Percentiles rank a stretch among this genome's conserved stretches.
Evolutionary conservation across 2,113 vertebrate species (phyloP).

Genomic region (Seriola rivoliana): DNA sequence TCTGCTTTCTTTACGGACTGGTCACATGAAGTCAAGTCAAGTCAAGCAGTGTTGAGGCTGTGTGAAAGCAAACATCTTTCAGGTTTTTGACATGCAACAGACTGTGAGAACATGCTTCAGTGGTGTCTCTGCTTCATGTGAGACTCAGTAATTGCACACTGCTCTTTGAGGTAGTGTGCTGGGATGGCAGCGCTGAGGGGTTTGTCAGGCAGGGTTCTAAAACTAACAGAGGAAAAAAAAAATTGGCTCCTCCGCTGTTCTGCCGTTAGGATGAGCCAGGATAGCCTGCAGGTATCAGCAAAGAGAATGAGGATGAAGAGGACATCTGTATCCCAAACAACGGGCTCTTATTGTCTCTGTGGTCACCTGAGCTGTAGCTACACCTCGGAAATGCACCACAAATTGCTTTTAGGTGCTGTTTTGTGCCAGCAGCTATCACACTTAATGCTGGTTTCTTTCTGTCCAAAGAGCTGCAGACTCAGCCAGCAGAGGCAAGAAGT

Average conservation of each 20-base stretch:
- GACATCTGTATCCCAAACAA: conserved; percentile 41
- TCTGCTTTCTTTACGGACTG: background rate
- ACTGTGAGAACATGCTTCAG: background rate
- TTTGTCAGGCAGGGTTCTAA: conserved; percentile 26
- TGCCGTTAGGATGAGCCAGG: conserved; percentile 24
- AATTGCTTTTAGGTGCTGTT: conserved; percentile 40
- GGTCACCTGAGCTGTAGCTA: background rate
- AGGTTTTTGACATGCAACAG: conserved; percentile 5
- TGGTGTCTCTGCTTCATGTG: conserved; percentile 15
- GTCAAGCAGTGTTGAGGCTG: background rate
- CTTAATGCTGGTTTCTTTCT: background rate
- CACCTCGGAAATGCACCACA: background rate
- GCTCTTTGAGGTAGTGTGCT: conserved; percentile 32
- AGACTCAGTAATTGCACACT: conserved; percentile 32
- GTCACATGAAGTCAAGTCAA: background rate
- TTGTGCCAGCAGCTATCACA: conserved; percentile 30
- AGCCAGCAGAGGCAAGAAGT: background rate
- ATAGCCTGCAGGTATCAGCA: conserved; percentile 39
- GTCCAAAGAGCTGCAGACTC: background rate
- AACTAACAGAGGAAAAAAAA: conserved; percentile 7
- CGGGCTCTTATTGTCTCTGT: conserved; percentile 17
- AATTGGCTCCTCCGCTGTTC: conserved; percentile 17
- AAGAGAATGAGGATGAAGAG: conserved; percentile 41
- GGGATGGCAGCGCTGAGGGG: conserved; percentile 1
- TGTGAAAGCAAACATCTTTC: background rate